These are phyloP conservation scores for Ptychobarbus kaznakovi DNA, from an alignment of 2,797 vertebrate species.

Conservation along the genomic window DNA sequence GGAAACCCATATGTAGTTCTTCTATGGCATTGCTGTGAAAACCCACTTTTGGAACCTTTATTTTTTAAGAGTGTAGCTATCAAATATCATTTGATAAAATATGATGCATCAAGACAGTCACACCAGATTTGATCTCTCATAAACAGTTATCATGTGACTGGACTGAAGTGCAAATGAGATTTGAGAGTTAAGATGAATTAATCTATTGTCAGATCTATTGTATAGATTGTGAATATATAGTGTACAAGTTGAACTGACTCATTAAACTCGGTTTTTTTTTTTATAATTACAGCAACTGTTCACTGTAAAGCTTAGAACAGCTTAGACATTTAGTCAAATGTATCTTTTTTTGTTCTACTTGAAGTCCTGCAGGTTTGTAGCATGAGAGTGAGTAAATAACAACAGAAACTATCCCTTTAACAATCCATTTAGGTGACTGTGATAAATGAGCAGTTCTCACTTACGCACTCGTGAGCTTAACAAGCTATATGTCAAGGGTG, in stretches of 20 bases:
- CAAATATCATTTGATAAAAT: neutral
- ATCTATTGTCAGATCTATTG: neutral
- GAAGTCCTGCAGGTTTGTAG: neutral
- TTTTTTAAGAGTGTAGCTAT: neutral
- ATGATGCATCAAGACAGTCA: neutral
- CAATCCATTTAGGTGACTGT: neutral
- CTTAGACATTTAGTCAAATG: neutral
- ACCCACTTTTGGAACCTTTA: no score
- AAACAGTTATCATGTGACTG: neutral
- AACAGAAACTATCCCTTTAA: neutral
- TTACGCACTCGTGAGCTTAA: slow-evolving; percentile 9
- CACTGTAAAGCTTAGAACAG: neutral
- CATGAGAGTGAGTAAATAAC: neutral
- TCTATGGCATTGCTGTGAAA: no score
- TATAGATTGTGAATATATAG: neutral
- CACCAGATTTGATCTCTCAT: neutral
- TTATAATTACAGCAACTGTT: neutral
- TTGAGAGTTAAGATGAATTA: neutral
- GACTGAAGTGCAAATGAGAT: neutral
- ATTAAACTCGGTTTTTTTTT: neutral
- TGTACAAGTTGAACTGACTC: no score
- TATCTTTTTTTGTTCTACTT: neutral
- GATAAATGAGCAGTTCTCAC: slow-evolving; percentile 22
- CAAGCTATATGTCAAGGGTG: slow-evolving; percentile 34
- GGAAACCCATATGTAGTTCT: no score